A percentile compares a stretch with the other conserved stretches of the same genome.
phyloP scores from a whole-genome alignment of 2,888 invertebrate genomes.

The Tolmerus cingulatus region DNA sequence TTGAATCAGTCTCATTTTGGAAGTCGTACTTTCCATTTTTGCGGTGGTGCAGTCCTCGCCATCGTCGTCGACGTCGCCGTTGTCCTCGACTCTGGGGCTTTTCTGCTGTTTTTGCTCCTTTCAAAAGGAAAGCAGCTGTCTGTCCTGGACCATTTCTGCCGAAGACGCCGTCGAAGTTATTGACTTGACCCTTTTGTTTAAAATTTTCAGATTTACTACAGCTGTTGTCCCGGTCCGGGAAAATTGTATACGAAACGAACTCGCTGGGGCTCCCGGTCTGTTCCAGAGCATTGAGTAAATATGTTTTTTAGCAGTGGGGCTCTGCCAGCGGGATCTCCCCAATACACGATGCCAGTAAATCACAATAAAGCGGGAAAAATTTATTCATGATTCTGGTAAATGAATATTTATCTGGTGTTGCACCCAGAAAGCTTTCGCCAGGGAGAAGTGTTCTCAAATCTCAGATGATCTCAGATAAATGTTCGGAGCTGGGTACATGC shows the following conservation, averaged over 20 bases:
- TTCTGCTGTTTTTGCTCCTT: neutral
- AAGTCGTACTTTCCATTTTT: neutral
- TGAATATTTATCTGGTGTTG: constrained; percentile 16
- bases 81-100: neutral
- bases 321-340: neutral
- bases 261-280: neutral
- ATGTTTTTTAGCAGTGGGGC: neutral
- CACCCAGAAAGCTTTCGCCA: neutral
- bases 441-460: neutral
- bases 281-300: neutral
- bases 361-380: constrained; percentile 14
- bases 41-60: neutral
- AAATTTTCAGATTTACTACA: neutral
- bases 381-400: constrained; percentile 18
- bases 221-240: neutral
- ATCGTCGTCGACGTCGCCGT: neutral
- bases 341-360: neutral
- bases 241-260: neutral
- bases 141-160: neutral
- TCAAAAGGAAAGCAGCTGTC: neutral
- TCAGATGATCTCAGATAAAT: neutral
- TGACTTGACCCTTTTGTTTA: neutral
- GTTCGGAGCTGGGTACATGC: neutral
- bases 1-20: neutral
- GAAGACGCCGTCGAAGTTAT: neutral